Conservation (phyloP, 2,113 vertebrate genomes). For the Australoheros scitulus region DNA sequence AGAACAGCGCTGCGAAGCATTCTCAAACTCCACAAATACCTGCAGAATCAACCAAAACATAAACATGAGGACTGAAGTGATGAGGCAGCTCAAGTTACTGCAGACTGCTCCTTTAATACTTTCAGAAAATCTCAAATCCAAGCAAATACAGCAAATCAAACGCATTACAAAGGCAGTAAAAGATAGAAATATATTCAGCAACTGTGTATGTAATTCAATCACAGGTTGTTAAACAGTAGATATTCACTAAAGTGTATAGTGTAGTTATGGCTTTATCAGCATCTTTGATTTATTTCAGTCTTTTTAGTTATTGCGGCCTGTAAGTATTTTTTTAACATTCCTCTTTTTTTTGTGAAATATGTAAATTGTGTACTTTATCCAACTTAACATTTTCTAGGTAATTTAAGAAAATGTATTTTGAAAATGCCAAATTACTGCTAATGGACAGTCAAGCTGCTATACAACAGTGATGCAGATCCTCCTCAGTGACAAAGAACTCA, state of each 20-base stretch:
- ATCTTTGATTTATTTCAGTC: not conserved
- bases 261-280: not conserved
- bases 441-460: too few species aligned
- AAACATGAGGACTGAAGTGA: not conserved
- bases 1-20: constrained; percentile 84
- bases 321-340: too few species aligned
- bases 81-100: not conserved
- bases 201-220: not conserved
- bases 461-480: too few species aligned
- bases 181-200: not conserved
- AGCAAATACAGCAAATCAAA: not conserved
- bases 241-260: too few species aligned
- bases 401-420: too few species aligned
- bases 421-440: too few species aligned
- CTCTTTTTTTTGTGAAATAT: not conserved
- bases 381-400: not conserved
- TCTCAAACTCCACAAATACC: constrained; percentile 98
- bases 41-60: constrained; percentile 56
- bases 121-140: not conserved
- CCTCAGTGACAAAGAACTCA: too few species aligned
- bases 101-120: not conserved
- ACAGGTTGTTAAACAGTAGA: not conserved
- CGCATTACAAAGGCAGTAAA: not conserved
- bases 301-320: not conserved
- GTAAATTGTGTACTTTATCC: not conserved